Evolutionary conservation across 2,113 vertebrate species (phyloP).

Genomic region (Motacilla tschutschensis): DNA sequence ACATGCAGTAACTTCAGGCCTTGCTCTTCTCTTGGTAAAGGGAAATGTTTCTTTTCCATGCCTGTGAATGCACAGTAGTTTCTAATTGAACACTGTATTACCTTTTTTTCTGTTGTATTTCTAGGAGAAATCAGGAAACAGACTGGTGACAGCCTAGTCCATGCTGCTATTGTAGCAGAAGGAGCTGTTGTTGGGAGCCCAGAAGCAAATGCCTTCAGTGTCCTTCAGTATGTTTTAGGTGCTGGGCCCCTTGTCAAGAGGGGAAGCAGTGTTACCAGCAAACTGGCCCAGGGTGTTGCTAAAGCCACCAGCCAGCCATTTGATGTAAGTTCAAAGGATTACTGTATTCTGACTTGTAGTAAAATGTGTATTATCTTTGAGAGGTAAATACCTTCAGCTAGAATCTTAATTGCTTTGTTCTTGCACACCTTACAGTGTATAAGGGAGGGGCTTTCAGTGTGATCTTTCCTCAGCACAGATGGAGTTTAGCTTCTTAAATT

Average conservation of each 20-base stretch:
- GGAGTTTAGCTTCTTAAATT: not conserved
- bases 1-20: not conserved
- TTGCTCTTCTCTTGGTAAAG: not conserved
- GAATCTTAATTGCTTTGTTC: not conserved
- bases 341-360: not conserved
- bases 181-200: conserved; percentile 72
- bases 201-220: conserved; percentile 86
- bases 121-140: conserved; percentile 87
- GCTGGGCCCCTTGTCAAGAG: conserved; percentile 90
- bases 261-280: conserved; percentile 78
- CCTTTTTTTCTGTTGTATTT: not conserved
- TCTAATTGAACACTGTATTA: not conserved
- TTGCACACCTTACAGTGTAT: not conserved
- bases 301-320: conserved; percentile 84
- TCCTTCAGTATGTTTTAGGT: conserved; percentile 91
- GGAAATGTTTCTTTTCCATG: not conserved
- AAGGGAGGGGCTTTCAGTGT: not conserved
- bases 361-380: not conserved
- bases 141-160: conserved; percentile 77
- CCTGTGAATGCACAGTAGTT: not conserved
- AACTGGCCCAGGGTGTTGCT: conserved; percentile 78
- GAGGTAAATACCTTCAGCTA: not conserved
- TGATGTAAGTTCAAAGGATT: conserved; percentile 79
- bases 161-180: conserved; percentile 85
- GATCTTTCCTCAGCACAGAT: not conserved